A percentile compares a stretch with the other conserved stretches of the same genome.
These are phyloP conservation scores for Bagarius yarrelli DNA, from an alignment of 2,113 vertebrate genomes.

Conservation along the genomic window DNA sequence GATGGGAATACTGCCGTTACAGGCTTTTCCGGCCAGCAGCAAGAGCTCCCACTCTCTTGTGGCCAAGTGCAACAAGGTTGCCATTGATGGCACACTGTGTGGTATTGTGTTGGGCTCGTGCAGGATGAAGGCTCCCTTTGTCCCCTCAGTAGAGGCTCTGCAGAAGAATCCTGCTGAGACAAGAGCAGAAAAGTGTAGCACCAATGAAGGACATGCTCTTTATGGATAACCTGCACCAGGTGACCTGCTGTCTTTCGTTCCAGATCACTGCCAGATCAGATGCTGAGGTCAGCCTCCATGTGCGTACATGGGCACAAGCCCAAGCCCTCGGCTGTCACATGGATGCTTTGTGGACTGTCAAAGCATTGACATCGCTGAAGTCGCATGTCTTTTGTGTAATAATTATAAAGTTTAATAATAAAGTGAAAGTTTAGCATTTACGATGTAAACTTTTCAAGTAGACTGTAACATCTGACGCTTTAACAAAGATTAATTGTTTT, in stretches of 20 bases:
- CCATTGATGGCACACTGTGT: conserved; percentile 54
- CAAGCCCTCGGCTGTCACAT: neutral
- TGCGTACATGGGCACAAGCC: neutral
- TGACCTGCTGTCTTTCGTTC: neutral
- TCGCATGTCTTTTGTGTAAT: too few species aligned
- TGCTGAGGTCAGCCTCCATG: neutral
- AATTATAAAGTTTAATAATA: too few species aligned
- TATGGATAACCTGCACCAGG: neutral
- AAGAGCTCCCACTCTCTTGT: neutral
- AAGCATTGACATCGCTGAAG: too few species aligned
- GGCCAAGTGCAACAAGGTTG: conserved; percentile 49
- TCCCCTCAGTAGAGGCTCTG: conserved; percentile 36
- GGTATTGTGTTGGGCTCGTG: conserved; percentile 46
- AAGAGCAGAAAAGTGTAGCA: conserved; percentile 32
- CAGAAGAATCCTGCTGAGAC: conserved; percentile 13
- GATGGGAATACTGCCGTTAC: neutral
- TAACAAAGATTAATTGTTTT: too few species aligned
- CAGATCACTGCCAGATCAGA: neutral
- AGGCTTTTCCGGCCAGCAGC: conserved; percentile 6
- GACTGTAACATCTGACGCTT: too few species aligned
- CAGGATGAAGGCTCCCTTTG: conserved; percentile 54
- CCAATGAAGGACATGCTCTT: conserved; percentile 21
- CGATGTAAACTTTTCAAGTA: too few species aligned
- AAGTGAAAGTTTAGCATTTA: too few species aligned
- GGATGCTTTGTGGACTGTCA: neutral